Evolutionary conservation across 2,888 invertebrate genomes (phyloP).

Genomic region (Drosophila barbarae): DNA sequence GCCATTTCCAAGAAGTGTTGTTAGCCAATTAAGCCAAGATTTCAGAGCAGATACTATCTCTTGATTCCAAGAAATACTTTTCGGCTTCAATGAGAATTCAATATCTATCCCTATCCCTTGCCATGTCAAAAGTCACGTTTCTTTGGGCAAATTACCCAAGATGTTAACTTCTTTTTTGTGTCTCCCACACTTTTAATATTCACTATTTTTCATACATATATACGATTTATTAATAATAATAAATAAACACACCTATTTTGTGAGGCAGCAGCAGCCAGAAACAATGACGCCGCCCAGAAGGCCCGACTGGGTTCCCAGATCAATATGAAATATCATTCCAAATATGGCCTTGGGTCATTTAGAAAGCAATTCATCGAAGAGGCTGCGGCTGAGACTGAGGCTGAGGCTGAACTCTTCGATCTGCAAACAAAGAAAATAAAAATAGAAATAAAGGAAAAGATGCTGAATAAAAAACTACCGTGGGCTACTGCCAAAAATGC

Average conservation of each 20-base stretch:
- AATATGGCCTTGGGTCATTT: constrained; percentile 68
- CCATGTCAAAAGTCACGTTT: constrained; percentile 36
- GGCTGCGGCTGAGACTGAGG: constrained; percentile 1
- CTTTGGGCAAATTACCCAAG: constrained; percentile 24
- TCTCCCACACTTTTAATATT: constrained; percentile 31
- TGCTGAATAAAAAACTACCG: constrained; percentile 59
- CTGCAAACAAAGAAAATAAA: constrained; percentile 24
- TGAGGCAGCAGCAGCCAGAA: constrained; percentile 32
- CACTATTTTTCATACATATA: not conserved
- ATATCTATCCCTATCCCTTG: constrained; percentile 4
- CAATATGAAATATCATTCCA: constrained; percentile 64
- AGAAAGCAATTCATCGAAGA: constrained; percentile 71
- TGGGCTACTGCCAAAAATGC: constrained; percentile 70
- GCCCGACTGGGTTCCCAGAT: constrained; percentile 46
- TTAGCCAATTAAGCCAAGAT: not conserved
- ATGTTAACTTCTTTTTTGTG: constrained; percentile 1
- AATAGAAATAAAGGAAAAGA: constrained; percentile 27
- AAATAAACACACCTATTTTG: constrained; percentile 43
- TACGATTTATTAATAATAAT: constrained; percentile 23
- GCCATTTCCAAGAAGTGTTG: not conserved
- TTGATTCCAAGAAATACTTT: constrained; percentile 12
- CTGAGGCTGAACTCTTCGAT: constrained; percentile 22
- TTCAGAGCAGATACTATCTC: constrained; percentile 1
- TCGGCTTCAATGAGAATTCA: constrained; percentile 1
- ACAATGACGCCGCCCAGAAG: constrained; percentile 49